Evolutionary conservation across 2,113 vertebrate genomes (phyloP).

Genomic region (Climacteris rufus): DNA sequence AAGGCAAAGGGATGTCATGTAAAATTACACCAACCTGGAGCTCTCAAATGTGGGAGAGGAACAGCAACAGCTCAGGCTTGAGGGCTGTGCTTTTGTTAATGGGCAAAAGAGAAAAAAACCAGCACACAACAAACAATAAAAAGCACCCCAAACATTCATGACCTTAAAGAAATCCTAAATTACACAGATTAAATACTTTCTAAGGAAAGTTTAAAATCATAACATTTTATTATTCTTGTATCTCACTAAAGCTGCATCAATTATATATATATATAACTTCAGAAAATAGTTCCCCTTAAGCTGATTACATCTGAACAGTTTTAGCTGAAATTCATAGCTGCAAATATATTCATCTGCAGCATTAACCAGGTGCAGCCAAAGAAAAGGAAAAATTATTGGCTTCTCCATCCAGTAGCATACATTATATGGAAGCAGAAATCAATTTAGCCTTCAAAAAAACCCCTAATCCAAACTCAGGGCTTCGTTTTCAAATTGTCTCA

Average conservation of each 20-base stretch:
- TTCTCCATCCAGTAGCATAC: neutral
- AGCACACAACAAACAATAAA: neutral
- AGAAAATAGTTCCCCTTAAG: neutral
- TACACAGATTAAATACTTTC: neutral
- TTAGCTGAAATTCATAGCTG: constrained; percentile 37
- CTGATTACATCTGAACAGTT: constrained; percentile 7
- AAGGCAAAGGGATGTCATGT: neutral
- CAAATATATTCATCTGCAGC: neutral
- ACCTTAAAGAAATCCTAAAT: neutral
- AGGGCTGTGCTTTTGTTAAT: neutral
- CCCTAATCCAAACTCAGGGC: neutral
- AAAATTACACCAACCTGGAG: neutral
- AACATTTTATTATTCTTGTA: neutral
- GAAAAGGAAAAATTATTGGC: neutral
- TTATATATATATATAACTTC: constrained; percentile 1
- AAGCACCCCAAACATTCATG: neutral
- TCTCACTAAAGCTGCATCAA: neutral
- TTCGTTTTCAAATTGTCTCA: neutral
- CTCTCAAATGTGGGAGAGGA: neutral
- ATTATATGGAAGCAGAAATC: neutral
- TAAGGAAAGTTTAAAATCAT: neutral
- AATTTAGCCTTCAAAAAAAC: neutral
- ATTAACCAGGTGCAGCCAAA: neutral
- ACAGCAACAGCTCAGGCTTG: neutral
- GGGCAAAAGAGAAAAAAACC: neutral